Evolutionary conservation across 2,113 vertebrate genomes (phyloP).

Genomic region (Eulacestoma nigropectus): DNA sequence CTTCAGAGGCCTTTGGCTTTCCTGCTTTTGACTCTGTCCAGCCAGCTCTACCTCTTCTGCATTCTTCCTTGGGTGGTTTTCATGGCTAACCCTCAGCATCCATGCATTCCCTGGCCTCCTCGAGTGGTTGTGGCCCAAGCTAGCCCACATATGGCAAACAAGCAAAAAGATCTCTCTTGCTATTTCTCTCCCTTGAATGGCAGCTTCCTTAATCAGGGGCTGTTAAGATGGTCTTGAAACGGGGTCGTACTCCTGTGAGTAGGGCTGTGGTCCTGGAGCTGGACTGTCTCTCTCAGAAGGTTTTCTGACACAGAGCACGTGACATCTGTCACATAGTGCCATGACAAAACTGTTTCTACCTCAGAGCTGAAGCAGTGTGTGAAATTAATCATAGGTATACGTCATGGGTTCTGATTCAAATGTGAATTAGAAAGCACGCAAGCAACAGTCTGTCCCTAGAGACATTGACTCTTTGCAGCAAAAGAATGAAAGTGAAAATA

Average conservation of each 20-base stretch:
- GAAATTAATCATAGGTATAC: not conserved
- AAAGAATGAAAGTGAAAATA: not conserved
- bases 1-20: not conserved
- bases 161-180: not conserved
- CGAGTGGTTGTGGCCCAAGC: not conserved
- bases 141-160: not conserved
- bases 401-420: not conserved
- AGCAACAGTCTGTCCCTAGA: not conserved
- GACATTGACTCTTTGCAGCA: not conserved
- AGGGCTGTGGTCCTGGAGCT: not conserved
- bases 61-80: not conserved
- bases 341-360: not conserved
- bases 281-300: not conserved
- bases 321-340: not conserved
- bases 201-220: not conserved
- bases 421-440: not conserved
- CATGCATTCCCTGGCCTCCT: not conserved
- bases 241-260: fast-evolving
- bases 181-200: not conserved
- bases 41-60: not conserved
- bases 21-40: not conserved
- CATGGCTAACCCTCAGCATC: not conserved
- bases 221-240: not conserved
- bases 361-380: not conserved
- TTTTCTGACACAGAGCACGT: not conserved